Evolutionary conservation across 2,113 vertebrate species (phyloP).

Genomic region (Anthoscopus minutus): DNA sequence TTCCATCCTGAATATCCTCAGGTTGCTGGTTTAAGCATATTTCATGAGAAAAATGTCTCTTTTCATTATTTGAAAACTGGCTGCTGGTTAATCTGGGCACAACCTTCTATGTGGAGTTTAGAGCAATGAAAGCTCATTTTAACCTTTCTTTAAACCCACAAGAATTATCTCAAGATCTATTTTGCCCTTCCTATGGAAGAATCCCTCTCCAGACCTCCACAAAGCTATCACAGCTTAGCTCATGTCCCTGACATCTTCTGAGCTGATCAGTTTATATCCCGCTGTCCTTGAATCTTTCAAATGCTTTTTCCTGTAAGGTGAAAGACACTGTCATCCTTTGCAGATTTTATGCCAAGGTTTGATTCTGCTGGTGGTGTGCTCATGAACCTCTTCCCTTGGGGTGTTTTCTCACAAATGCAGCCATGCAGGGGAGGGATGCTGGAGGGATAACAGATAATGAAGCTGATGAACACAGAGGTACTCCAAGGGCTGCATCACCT

Average conservation of each 20-base stretch:
- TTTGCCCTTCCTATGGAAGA: neutral
- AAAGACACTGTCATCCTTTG: neutral
- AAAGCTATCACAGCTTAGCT: neutral
- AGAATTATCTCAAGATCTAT: neutral
- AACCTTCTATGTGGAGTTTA: neutral
- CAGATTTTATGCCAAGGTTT: neutral
- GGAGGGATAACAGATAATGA: constrained; percentile 1
- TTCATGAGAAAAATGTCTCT: neutral
- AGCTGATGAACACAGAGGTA: neutral
- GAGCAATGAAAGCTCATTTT: neutral
- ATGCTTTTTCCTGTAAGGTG: neutral
- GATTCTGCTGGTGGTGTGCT: neutral
- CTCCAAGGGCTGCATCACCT: neutral
- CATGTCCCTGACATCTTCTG: neutral
- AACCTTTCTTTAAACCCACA: neutral
- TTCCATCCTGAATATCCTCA: neutral
- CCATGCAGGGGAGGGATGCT: constrained; percentile 10
- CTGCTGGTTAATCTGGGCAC: too few species aligned
- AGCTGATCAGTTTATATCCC: neutral
- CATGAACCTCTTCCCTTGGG: neutral
- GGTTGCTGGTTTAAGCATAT: neutral
- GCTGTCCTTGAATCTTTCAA: neutral
- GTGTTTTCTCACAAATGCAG: constrained; percentile 37
- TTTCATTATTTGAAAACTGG: neutral
- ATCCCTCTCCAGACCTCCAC: neutral